Conservation (phyloP, 2,797 vertebrate genomes). For the Adrianichthys oophorus region DNA sequence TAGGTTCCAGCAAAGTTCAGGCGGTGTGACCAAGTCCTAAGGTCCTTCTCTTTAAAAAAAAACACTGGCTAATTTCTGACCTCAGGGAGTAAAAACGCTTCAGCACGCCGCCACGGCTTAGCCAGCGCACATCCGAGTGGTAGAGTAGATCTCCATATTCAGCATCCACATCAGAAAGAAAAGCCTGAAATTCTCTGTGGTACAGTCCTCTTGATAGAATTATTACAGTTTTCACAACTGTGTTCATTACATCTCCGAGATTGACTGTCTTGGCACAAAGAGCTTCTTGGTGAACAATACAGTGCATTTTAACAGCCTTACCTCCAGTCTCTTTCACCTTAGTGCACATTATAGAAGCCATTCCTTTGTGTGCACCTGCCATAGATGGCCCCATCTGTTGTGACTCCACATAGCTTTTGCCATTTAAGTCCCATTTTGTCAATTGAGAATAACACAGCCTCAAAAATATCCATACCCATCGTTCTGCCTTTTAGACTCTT, state of each 20-base stretch:
- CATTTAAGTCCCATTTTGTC: slow-evolving; percentile 2
- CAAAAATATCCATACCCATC: slow-evolving; percentile 4
- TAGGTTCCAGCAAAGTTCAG: no score
- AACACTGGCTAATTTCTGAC: not conserved
- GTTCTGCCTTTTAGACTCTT: not conserved
- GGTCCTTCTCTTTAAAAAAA: no score
- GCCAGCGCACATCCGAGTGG: not conserved
- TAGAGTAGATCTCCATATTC: not conserved
- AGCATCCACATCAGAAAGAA: not conserved
- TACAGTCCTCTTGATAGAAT: not conserved
- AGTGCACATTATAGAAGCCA: not conserved
- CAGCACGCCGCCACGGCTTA: not conserved
- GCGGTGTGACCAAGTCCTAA: no score
- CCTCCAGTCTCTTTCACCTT: slow-evolving; percentile 2
- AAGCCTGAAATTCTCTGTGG: not conserved
- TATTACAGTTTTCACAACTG: not conserved
- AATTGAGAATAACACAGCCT: slow-evolving; percentile 13
- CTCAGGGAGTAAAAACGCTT: not conserved
- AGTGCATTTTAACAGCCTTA: slow-evolving; percentile 15
- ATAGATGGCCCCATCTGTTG: slow-evolving; percentile 5
- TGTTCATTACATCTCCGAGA: slow-evolving; percentile 7
- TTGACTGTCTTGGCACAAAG: slow-evolving; percentile 4
- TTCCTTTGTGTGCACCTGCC: not conserved
- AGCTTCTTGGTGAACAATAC: slow-evolving; percentile 8
- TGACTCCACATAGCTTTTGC: slow-evolving; percentile 16